A percentile compares a stretch with the other conserved stretches of the same genome.
Conservation (phyloP, 2,797 vertebrate genomes). For the Pempheris klunzingeri region DNA sequence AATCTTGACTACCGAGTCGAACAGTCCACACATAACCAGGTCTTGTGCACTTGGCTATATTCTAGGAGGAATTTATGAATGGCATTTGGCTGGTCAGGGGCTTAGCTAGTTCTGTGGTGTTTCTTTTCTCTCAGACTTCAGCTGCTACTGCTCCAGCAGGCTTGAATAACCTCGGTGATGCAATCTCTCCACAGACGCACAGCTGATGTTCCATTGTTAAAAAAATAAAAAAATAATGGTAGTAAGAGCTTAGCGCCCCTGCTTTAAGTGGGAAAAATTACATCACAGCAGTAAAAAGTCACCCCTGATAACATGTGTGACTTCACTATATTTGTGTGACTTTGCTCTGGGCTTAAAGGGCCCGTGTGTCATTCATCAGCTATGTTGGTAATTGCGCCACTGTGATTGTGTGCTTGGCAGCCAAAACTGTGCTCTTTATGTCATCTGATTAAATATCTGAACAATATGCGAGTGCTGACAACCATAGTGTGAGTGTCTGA, state of each 20-base stretch:
- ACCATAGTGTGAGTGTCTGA: slow-evolving; percentile 31
- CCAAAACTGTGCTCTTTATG: slow-evolving; percentile 52
- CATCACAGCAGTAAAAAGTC: slow-evolving; percentile 69
- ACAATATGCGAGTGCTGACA: slow-evolving; percentile 73
- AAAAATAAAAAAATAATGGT: slow-evolving; percentile 42
- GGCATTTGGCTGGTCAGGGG: slow-evolving; percentile 57
- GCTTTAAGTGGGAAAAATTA: slow-evolving; percentile 70
- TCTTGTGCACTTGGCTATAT: slow-evolving; percentile 53
- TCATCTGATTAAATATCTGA: slow-evolving; percentile 71
- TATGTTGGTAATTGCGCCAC: slow-evolving; percentile 60
- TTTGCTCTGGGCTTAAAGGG: slow-evolving; percentile 48
- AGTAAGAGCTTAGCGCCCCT: slow-evolving; percentile 22
- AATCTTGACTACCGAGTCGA: slow-evolving; percentile 43
- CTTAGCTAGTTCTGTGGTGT: slow-evolving; percentile 52
- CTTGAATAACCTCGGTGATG: slow-evolving; percentile 77
- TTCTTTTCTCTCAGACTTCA: slow-evolving; percentile 41
- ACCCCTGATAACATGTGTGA: slow-evolving; percentile 59
- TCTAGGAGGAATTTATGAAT: slow-evolving; percentile 77
- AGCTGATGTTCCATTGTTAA: slow-evolving; percentile 81
- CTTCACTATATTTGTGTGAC: slow-evolving; percentile 60
- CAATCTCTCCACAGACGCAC: slow-evolving; percentile 71
- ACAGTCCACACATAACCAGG: slow-evolving; percentile 36
- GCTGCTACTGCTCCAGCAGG: slow-evolving; percentile 42
- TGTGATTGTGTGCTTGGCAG: slow-evolving; percentile 75
- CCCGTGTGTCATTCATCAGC: slow-evolving; percentile 75